Evolutionary conservation across 2,113 vertebrate species (phyloP).

Genomic region (Ameiurus melas): DNA sequence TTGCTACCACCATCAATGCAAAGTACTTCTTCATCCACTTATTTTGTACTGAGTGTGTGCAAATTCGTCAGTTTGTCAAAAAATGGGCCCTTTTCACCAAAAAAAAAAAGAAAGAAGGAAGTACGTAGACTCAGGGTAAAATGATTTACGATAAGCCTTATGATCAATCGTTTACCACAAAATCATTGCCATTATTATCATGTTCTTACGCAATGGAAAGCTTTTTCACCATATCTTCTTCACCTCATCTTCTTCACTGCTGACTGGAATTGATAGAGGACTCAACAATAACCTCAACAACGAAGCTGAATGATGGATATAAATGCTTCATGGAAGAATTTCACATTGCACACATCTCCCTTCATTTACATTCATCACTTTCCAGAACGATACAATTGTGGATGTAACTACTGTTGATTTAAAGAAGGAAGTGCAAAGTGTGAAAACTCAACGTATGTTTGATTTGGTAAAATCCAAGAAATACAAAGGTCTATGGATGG

Average conservation of each 20-base stretch:
- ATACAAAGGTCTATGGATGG: not conserved
- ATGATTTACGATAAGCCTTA: not conserved
- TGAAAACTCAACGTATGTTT: conserved; percentile 63
- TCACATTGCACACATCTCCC: not conserved
- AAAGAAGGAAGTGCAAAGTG: not conserved
- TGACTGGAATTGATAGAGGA: not conserved
- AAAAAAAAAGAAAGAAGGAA: not conserved
- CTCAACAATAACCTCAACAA: not conserved
- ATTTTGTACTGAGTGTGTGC: not conserved
- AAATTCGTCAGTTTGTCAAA: not conserved
- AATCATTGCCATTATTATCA: not conserved
- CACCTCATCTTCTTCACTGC: not conserved
- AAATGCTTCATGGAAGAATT: not conserved
- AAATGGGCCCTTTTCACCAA: not conserved
- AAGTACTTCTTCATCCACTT: not conserved
- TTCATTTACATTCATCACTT: not conserved
- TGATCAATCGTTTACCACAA: not conserved
- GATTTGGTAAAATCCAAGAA: not conserved
- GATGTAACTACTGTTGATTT: not conserved
- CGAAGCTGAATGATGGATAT: not conserved
- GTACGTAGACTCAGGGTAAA: not conserved
- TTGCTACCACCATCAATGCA: not conserved
- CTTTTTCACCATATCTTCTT: not conserved
- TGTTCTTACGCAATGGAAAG: not conserved
- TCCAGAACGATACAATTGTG: not conserved